Base-by-base conservation (phyloP, 1,140 invertebrate genomes). In the Drosophila subpulchrella region DNA sequence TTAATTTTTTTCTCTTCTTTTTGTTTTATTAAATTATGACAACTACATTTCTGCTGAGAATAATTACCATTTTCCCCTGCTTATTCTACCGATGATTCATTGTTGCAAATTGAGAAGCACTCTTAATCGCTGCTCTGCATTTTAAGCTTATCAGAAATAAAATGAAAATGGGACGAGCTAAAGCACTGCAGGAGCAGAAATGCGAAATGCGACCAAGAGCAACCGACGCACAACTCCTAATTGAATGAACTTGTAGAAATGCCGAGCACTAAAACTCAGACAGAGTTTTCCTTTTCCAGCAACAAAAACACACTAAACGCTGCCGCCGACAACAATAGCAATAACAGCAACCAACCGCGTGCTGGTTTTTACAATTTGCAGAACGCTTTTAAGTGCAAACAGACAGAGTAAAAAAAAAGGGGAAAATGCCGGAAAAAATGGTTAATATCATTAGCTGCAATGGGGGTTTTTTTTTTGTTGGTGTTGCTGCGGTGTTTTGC, bases 361-460 rank as follows among this genome's bases (percentile, higher is more conserved):
- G 51, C 74, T 70, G 65, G 65, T 83, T 88, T 86, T 89, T 80
- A 89, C 83, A 83, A 89, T 80, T 88, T 80, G 72, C 72, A 54
- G 56, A 89, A 80, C 84, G 83, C 75, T 89, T 89, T 88, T 77
- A 83, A 83, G 84, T 83, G 80, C 60, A 83, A 79, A 79, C 83
- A 83, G 84, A 73, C 75, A 73, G 71, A 60, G 46, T 27, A 32
- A 51, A 75, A 60, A 72, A 60, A 54, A 61, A 50, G 34, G 42
- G 56, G 44, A 63, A 56, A 78, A 78, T 68, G 46, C 46, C 57
- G 55, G 70, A 77, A 84, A 77, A 88, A 83, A 71, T 89, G 67
- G 84, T 88, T 88, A 88, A 88, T 88, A 88, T 88, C 83, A 88
- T 88, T 88, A 88, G 83, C 63, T 83, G 84, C 63, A 80, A 75